A percentile compares a stretch with the other conserved stretches of the same genome.
phyloP scores from a whole-genome alignment of 2,797 vertebrate species.

The Gallinago solitaria region DNA sequence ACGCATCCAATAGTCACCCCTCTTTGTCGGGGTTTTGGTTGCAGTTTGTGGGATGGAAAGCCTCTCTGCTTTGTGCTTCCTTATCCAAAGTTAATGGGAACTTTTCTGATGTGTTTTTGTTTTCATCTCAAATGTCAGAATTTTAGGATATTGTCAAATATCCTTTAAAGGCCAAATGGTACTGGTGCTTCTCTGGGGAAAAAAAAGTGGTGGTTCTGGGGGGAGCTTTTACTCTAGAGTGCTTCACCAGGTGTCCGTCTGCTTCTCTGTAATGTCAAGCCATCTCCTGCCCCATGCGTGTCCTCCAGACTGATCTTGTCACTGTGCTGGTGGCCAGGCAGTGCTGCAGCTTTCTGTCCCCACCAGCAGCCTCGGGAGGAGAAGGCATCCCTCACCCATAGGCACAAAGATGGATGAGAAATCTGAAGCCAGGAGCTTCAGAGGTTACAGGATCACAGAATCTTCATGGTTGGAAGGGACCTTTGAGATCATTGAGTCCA shows the following conservation, averaged over 20 bases:
- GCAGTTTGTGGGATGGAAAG: not conserved
- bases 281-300: not conserved
- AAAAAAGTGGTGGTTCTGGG: not conserved
- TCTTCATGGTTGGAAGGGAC: no score
- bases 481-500: no score
- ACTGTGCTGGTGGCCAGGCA: not conserved
- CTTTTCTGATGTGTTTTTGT: not conserved
- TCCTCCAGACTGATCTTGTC: not conserved
- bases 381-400: rapidly evolving
- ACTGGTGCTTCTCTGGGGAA: not conserved
- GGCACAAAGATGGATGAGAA: rapidly evolving
- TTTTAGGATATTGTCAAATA: not conserved
- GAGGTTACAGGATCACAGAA: no score
- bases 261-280: not conserved
- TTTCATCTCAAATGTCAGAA: not conserved
- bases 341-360: not conserved
- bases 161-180: not conserved
- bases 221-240: rapidly evolving
- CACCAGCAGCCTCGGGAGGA: not conserved
- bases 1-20: not conserved
- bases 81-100: not conserved
- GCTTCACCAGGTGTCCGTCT: not conserved
- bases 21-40: not conserved
- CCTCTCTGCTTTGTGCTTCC: not conserved
- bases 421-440: not conserved